These are phyloP conservation scores for Euura saliciscinereae DNA, from an alignment of 1,140 invertebrate species.

Conservation along the genomic window DNA sequence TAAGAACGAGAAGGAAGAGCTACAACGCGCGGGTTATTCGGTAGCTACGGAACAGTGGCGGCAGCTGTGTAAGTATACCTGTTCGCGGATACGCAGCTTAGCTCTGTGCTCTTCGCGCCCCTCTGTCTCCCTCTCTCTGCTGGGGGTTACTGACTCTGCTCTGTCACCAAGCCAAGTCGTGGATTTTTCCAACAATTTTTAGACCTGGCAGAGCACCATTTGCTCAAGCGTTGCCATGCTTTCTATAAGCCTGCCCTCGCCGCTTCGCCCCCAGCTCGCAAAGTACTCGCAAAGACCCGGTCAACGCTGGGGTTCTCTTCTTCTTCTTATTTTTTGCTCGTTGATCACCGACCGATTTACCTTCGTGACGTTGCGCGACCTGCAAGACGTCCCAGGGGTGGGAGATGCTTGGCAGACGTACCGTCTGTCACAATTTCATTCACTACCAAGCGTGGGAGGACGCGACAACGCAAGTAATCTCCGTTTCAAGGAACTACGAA, in stretches of 20 bases:
- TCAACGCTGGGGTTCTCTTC: too few relatives aligned
- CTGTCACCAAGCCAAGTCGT: slow-evolving; percentile 1
- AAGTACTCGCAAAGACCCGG: too few relatives aligned
- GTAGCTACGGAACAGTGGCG: too few relatives aligned
- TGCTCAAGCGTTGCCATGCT: not conserved
- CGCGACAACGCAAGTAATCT: not conserved
- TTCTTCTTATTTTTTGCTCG: not conserved
- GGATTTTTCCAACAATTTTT: slow-evolving; percentile 5
- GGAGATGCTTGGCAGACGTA: not conserved
- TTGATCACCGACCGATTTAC: not conserved
- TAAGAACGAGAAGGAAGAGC: too few relatives aligned
- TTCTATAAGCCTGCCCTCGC: too few relatives aligned
- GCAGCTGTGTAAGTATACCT: too few relatives aligned
- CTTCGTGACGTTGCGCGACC: not conserved
- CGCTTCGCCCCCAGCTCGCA: too few relatives aligned
- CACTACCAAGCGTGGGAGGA: not conserved
- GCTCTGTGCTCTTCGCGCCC: not conserved
- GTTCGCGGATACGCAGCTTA: too few relatives aligned
- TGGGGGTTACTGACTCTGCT: slow-evolving; percentile 4
- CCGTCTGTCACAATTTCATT: slow-evolving; percentile 2
- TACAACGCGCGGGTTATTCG: too few relatives aligned
- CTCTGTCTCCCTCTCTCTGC: not conserved
- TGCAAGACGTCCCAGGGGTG: not conserved
- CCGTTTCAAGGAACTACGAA: too few relatives aligned
- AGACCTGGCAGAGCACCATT: slow-evolving; percentile 3